Conservation (phyloP, 2,888 invertebrate species). For the Chrysolina oricalcia region DNA sequence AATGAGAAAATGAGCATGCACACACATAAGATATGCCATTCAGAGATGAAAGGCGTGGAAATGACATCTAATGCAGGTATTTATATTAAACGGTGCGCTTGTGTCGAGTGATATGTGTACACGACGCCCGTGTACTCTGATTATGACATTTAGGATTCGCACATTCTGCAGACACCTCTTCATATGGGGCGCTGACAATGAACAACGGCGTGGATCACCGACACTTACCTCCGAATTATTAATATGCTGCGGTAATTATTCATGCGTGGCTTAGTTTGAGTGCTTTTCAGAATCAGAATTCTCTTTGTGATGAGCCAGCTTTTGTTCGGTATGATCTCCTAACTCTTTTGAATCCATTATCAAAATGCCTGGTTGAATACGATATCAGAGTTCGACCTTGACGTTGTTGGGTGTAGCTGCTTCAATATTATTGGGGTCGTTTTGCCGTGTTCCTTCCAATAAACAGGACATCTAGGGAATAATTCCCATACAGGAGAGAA, state of each 20-base stretch:
- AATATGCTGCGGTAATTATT: slow-evolving; percentile 33
- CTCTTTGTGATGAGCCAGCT: slow-evolving; percentile 19
- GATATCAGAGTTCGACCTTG: slow-evolving; percentile 8
- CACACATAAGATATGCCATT: slow-evolving; percentile 24
- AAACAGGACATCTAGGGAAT: too few relatives aligned
- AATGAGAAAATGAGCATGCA: slow-evolving; percentile 20
- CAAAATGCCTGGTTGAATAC: slow-evolving; percentile 15
- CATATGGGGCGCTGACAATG: slow-evolving; percentile 27
- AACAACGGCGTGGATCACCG: slow-evolving; percentile 1
- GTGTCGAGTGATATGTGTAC: slow-evolving; percentile 9
- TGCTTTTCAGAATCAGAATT: slow-evolving; percentile 31
- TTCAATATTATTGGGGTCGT: not conserved
- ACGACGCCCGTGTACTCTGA: slow-evolving; percentile 18
- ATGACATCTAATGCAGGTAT: slow-evolving; percentile 64
- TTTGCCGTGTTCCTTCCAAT: too few relatives aligned
- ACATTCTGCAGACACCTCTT: slow-evolving; percentile 33
- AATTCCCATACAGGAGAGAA: too few relatives aligned
- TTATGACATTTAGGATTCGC: slow-evolving; percentile 25
- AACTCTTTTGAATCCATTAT: slow-evolving; percentile 7
- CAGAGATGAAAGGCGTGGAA: slow-evolving; percentile 52
- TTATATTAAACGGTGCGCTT: slow-evolving; percentile 52
- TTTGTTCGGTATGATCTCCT: slow-evolving; percentile 16
- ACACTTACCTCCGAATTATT: slow-evolving; percentile 26
- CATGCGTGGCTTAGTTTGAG: slow-evolving; percentile 28
- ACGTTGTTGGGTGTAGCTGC: not conserved